phyloP scores from a whole-genome alignment of 2,797 vertebrate genomes.

The Hoplostethus atlanticus region DNA sequence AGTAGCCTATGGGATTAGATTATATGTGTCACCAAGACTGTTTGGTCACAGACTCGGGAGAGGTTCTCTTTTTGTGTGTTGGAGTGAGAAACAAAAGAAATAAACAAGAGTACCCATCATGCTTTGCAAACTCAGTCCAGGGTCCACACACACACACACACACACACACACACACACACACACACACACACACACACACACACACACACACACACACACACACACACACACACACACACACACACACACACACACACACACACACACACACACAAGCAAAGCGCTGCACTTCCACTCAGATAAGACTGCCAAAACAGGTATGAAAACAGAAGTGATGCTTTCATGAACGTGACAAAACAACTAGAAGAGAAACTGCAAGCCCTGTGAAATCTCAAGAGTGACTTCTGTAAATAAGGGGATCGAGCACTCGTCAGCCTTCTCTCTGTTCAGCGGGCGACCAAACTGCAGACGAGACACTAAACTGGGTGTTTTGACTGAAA shows the following conservation, averaged over 20 bases:
- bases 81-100: slow-evolving; percentile 7
- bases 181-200: background rate
- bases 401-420: slow-evolving; percentile 40
- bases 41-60: slow-evolving; percentile 33
- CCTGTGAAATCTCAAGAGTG: slow-evolving; percentile 19
- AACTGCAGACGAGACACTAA: slow-evolving; percentile 33
- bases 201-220: background rate
- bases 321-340: slow-evolving; percentile 40
- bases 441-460: background rate
- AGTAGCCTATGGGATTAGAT: slow-evolving; percentile 39
- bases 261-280: slow-evolving; percentile 1
- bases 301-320: background rate
- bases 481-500: background rate
- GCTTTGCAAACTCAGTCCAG: slow-evolving; percentile 14
- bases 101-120: slow-evolving; percentile 15
- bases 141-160: slow-evolving; percentile 5
- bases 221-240: background rate
- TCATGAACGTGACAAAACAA: slow-evolving; percentile 36
- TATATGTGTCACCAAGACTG: slow-evolving; percentile 19
- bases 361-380: slow-evolving; percentile 6
- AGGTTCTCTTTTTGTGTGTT: background rate
- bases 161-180: background rate
- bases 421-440: background rate
- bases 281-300: background rate
- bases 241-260: background rate